These are phyloP conservation scores for Siderastrea radians DNA, from an alignment of 92 coral and sea anemone genomes.

Conservation along the genomic window DNA sequence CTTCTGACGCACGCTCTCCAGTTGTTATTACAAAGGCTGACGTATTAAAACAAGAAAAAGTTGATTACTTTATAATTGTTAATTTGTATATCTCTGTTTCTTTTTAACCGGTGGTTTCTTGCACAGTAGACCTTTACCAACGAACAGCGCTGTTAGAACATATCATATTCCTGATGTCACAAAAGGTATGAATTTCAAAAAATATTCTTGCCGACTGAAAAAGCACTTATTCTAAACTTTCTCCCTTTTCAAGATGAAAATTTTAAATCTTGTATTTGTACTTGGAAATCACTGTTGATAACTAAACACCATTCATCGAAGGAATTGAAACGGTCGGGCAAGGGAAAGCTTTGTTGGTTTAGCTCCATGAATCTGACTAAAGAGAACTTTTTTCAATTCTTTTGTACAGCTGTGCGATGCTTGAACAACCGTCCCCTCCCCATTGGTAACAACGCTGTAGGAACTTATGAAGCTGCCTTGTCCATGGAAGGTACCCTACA, in stretches of 20 bases:
- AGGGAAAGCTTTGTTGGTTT: too few relatives aligned
- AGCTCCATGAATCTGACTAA: background rate
- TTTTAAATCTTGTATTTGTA: too few relatives aligned
- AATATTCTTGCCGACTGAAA: too few relatives aligned
- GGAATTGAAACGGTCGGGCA: too few relatives aligned
- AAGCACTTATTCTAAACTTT: too few relatives aligned
- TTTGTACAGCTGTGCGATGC: background rate
- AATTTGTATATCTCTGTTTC: background rate
- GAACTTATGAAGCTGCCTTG: background rate
- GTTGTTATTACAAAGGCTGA: too few relatives aligned
- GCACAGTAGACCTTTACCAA: slow-evolving; percentile 1
- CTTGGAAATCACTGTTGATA: too few relatives aligned
- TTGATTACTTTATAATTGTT: too few relatives aligned
- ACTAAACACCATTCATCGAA: too few relatives aligned
- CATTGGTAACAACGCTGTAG: background rate
- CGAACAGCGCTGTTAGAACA: background rate
- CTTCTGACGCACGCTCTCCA: too few relatives aligned
- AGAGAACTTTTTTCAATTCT: background rate
- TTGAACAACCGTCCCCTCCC: slow-evolving; percentile 6
- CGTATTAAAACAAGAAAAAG: too few relatives aligned
- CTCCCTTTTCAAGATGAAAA: too few relatives aligned
- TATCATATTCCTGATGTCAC: background rate
- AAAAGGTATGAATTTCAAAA: background rate
- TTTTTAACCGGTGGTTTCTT: background rate
- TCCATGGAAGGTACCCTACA: background rate